Conservation (phyloP, 2,888 invertebrate species). For the Sylvicola fuscatus region DNA sequence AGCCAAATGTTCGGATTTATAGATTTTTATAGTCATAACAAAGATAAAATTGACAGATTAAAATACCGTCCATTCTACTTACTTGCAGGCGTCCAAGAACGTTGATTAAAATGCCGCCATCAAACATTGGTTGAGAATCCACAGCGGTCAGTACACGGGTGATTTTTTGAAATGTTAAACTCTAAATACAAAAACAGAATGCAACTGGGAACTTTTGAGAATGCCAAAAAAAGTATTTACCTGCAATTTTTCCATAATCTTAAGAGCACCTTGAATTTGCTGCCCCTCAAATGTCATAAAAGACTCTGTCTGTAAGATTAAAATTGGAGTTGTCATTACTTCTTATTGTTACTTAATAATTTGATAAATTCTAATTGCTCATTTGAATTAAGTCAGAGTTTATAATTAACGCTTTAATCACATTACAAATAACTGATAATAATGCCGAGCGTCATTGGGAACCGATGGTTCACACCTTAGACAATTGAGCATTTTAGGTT, state of each 20-base stretch:
- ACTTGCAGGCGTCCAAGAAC: conserved; percentile 94
- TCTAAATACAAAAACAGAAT: conserved; percentile 35
- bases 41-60: background rate
- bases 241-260: conserved; percentile 89
- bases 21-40: no score
- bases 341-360: no score
- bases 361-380: no score
- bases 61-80: conserved; percentile 14
- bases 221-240: conserved; percentile 35
- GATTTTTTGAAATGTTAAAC: conserved; percentile 82
- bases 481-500: no score
- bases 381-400: background rate
- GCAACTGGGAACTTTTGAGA: no score
- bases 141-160: conserved; percentile 78
- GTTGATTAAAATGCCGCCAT: conserved; percentile 89
- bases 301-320: conserved; percentile 48
- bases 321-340: no score
- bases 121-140: conserved; percentile 96
- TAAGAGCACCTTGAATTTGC: conserved; percentile 77
- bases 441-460: no score
- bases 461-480: no score
- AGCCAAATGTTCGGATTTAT: no score
- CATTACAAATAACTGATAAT: no score
- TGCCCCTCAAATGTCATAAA: conserved; percentile 94
- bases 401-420: no score